Conservation (phyloP, 2,888 invertebrate species). For the Tetramorium bicarinatum region DNA sequence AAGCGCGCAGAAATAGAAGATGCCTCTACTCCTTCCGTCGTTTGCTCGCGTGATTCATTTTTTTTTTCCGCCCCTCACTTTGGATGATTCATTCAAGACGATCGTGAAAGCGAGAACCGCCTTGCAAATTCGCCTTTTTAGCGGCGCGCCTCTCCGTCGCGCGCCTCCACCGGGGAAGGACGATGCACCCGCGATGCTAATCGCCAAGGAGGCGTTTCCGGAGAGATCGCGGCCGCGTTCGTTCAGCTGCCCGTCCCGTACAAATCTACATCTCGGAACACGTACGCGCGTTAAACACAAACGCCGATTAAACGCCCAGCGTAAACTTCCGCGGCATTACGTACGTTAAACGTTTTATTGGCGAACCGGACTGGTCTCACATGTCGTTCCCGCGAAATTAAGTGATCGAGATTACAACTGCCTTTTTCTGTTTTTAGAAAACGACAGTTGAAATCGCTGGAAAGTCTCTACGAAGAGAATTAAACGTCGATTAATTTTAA, state of each 20-base stretch:
- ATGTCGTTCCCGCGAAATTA: neutral
- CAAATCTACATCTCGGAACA: slow-evolving; percentile 27
- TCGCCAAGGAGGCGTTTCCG: slow-evolving; percentile 66
- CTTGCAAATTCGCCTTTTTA: slow-evolving; percentile 18
- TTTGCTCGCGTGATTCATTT: slow-evolving; percentile 27
- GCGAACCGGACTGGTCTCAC: neutral
- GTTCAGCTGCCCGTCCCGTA: slow-evolving; percentile 36
- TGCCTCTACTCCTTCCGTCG: neutral
- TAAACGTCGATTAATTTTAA: neutral
- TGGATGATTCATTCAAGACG: slow-evolving; percentile 40
- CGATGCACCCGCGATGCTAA: slow-evolving; percentile 58
- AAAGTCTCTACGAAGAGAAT: neutral
- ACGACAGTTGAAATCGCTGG: neutral
- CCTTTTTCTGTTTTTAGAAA: neutral
- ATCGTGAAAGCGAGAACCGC: slow-evolving; percentile 15
- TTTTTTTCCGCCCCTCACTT: neutral
- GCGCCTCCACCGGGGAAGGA: slow-evolving; percentile 64
- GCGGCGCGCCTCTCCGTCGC: slow-evolving; percentile 3
- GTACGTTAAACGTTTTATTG: slow-evolving; percentile 16
- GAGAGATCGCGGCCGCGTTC: slow-evolving; percentile 39
- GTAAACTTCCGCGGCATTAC: neutral
- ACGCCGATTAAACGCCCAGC: slow-evolving; percentile 18
- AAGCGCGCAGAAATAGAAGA: slow-evolving; percentile 45
- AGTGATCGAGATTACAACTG: neutral
- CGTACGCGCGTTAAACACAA: neutral